phyloP scores from a whole-genome alignment of 2,113 vertebrate species.

The Corapipo altera region DNA sequence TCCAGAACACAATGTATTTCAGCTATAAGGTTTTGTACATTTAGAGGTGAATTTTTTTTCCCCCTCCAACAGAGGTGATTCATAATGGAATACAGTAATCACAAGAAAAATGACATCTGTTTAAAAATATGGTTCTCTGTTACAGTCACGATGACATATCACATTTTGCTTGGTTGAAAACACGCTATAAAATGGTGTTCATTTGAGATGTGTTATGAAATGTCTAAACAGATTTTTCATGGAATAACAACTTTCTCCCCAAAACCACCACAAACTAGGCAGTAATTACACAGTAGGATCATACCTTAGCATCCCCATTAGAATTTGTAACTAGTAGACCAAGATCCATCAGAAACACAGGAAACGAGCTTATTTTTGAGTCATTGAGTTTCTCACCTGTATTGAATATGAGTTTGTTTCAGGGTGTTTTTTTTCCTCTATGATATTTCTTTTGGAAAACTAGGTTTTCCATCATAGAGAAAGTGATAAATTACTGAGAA shows the following conservation, averaged over 20 bases:
- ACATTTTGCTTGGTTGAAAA: conserved; percentile 69
- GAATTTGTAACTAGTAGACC: conserved; percentile 15
- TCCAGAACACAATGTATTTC: conserved; percentile 39
- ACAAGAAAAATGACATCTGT: conserved; percentile 70
- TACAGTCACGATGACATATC: conserved; percentile 66
- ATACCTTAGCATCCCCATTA: conserved; percentile 38
- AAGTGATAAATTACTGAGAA: conserved; percentile 70
- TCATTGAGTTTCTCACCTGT: background rate
- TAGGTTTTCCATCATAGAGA: conserved; percentile 68
- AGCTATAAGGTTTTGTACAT: conserved; percentile 43
- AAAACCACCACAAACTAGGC: background rate
- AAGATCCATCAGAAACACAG: conserved; percentile 33
- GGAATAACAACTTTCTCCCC: conserved; percentile 10
- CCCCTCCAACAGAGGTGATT: conserved; percentile 42
- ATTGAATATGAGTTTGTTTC: conserved; percentile 37
- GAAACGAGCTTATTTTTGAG: conserved; percentile 27
- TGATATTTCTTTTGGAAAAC: conserved; percentile 70
- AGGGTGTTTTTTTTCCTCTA: background rate
- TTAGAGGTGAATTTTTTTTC: background rate
- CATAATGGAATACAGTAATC: conserved; percentile 62
- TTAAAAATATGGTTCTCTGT: conserved; percentile 69
- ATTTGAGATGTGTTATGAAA: conserved; percentile 67
- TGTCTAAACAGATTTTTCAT: conserved; percentile 59
- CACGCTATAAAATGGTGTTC: conserved; percentile 60
- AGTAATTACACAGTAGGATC: conserved; percentile 55